These are phyloP conservation scores for Cotesia chilonis DNA, from an alignment of 1,140 invertebrate species.

Conservation along the genomic window DNA sequence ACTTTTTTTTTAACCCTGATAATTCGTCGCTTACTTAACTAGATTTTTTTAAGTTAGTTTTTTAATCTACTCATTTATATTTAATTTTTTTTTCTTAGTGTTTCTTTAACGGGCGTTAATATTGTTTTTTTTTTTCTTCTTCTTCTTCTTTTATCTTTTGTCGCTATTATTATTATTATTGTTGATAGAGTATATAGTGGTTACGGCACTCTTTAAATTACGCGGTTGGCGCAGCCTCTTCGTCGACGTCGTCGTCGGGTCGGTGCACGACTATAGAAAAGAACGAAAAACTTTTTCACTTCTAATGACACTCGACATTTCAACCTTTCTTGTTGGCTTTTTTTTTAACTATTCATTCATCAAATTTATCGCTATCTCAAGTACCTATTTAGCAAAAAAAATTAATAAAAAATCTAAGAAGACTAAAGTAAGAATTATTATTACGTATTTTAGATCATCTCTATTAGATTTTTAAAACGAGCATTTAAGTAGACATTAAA, in stretches of 20 bases:
- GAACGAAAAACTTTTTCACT: neutral
- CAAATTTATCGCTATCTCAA: slow-evolving; percentile 5
- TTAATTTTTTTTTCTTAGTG: neutral
- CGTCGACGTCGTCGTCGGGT: too few species aligned
- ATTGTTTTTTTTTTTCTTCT: neutral
- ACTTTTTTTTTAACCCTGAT: slow-evolving; percentile 11
- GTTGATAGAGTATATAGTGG: neutral
- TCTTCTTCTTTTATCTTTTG: slow-evolving; percentile 1
- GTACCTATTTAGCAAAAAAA: neutral
- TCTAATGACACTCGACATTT: slow-evolving; percentile 3
- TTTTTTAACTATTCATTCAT: neutral
- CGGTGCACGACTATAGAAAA: neutral
- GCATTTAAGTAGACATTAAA: too few species aligned
- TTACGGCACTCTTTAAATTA: neutral
- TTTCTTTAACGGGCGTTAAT: neutral
- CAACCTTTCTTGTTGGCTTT: neutral
- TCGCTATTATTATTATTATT: neutral
- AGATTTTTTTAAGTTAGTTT: neutral
- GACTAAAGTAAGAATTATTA: too few species aligned
- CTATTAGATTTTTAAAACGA: too few species aligned
- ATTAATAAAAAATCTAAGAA: too few species aligned
- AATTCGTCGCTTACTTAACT: neutral
- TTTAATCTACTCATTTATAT: neutral
- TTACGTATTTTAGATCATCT: too few species aligned
- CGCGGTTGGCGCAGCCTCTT: slow-evolving; percentile 7